Evolutionary conservation across 2,113 vertebrate genomes (phyloP).

Genomic region (Caloenas nicobarica): DNA sequence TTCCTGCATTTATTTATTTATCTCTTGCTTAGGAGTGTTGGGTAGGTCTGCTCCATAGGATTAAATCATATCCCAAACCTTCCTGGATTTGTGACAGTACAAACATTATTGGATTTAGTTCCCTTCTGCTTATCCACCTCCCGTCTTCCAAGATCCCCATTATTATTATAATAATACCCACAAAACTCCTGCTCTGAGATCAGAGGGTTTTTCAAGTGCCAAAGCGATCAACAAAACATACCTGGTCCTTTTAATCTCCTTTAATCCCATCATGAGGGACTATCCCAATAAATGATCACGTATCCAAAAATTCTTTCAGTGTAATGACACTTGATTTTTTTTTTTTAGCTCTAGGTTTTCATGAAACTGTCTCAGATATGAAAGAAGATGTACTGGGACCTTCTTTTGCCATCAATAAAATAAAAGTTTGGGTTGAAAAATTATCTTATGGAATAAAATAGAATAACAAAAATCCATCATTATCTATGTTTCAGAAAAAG

Average conservation of each 20-base stretch:
- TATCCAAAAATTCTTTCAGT: neutral
- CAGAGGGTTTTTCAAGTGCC: constrained; percentile 39
- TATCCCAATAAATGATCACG: neutral
- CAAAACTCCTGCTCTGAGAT: constrained; percentile 37
- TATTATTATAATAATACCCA: constrained; percentile 36
- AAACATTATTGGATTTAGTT: constrained; percentile 55
- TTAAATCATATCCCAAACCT: constrained; percentile 47
- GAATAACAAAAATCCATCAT: constrained; percentile 75
- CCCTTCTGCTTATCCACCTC: constrained; percentile 37
- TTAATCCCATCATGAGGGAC: constrained; percentile 32
- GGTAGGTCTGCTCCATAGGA: constrained; percentile 25
- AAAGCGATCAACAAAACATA: constrained; percentile 48
- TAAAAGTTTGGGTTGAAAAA: constrained; percentile 77
- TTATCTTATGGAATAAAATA: constrained; percentile 59
- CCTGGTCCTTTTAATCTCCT: constrained; percentile 43
- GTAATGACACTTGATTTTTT: constrained; percentile 13
- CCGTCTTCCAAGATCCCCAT: constrained; percentile 5
- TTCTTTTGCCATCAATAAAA: constrained; percentile 68
- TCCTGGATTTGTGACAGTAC: constrained; percentile 56
- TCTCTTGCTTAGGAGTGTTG: constrained; percentile 24
- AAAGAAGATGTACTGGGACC: constrained; percentile 64
- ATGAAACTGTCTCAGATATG: constrained; percentile 47
- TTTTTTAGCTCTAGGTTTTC: neutral
- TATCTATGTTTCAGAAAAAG: constrained; percentile 65
- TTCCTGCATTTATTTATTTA: constrained; percentile 8